A percentile compares a stretch with the other conserved stretches of the same genome.
Conservation (phyloP, 2,797 vertebrate species). For the Onychomys torridus region DNA sequence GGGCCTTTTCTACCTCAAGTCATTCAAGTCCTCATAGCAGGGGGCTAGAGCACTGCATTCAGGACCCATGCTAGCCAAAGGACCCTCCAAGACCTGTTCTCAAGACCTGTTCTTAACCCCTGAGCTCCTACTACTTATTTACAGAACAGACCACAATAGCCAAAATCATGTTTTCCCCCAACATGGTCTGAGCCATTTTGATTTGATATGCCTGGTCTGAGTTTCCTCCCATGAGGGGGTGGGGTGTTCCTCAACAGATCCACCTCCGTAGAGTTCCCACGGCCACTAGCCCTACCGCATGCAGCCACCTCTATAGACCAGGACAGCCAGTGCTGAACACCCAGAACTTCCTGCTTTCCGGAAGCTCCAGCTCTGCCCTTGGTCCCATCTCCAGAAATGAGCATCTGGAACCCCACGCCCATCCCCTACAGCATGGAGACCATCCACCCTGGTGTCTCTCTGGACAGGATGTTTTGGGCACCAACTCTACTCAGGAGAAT, state of each 20-base stretch:
- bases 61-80: neutral
- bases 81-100: neutral
- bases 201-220: neutral
- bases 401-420: neutral
- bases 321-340: accelerated
- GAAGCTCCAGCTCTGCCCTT: neutral
- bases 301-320: neutral
- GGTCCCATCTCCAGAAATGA: neutral
- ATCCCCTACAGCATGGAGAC: neutral
- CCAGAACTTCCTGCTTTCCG: neutral
- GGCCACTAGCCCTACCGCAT: accelerated
- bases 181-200: neutral
- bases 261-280: neutral
- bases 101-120: neutral
- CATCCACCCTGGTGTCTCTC: accelerated
- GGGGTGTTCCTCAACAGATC: neutral
- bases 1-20: neutral
- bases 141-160: neutral
- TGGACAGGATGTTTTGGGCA: neutral
- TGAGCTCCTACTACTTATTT: neutral
- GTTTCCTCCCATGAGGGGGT: neutral
- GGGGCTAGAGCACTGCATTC: neutral
- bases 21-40: neutral
- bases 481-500: neutral
- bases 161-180: neutral